These are phyloP conservation scores for Xiphias gladius DNA, from an alignment of 2,113 vertebrate genomes.

Conservation along the genomic window DNA sequence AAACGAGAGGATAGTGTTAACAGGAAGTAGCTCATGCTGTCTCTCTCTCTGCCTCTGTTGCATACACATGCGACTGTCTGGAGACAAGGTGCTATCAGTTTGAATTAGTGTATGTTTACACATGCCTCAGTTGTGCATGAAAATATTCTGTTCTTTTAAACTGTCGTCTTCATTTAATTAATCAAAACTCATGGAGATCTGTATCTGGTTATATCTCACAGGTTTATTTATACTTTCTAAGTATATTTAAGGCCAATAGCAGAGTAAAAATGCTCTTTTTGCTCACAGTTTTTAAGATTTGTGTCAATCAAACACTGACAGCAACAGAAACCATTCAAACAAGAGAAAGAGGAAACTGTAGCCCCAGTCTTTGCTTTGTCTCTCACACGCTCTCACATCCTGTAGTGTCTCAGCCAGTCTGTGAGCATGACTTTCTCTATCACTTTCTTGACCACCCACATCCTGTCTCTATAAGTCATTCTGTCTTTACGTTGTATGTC, in stretches of 20 bases:
- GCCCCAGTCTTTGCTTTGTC: not conserved
- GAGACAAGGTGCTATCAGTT: conserved; percentile 26
- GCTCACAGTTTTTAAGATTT: not conserved
- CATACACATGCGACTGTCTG: conserved; percentile 12
- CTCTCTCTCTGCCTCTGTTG: conserved; percentile 32
- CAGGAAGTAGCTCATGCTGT: conserved; percentile 49
- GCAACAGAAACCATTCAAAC: conserved; percentile 16
- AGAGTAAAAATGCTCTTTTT: not conserved
- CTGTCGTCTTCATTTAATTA: not conserved
- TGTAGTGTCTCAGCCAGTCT: not conserved
- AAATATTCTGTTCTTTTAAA: not conserved
- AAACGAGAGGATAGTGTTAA: conserved; percentile 15
- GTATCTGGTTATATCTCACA: not conserved
- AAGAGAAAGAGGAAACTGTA: conserved; percentile 18
- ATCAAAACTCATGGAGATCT: not conserved
- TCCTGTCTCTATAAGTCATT: conserved; percentile 43
- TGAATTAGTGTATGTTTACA: conserved; percentile 24
- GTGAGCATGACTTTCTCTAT: conserved; percentile 46
- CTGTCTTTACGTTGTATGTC: conserved; percentile 1
- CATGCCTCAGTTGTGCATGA: not conserved
- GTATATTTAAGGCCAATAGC: not conserved
- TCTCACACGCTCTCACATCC: conserved; percentile 33
- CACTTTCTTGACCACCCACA: conserved; percentile 37
- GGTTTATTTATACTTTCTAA: not conserved
- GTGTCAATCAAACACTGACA: conserved; percentile 17